These are phyloP conservation scores for Malthinus flaveolus DNA, from an alignment of 2,888 invertebrate species.

Conservation along the genomic window DNA sequence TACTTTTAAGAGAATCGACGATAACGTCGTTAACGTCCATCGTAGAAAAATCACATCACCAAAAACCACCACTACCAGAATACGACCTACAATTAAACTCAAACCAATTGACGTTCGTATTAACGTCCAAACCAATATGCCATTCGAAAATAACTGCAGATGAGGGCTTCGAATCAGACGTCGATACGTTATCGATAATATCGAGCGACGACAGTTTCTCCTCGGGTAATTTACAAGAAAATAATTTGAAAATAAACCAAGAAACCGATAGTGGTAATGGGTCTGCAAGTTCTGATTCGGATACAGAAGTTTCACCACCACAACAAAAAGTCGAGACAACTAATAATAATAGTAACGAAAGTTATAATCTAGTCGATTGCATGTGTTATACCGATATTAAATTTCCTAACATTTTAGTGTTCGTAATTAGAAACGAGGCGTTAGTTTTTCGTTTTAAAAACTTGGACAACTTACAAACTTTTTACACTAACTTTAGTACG, in stretches of 20 bases:
- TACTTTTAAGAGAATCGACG: constrained; percentile 50
- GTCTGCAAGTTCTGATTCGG: constrained; percentile 49
- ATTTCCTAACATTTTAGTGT: constrained; percentile 50
- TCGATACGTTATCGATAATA: constrained; percentile 52
- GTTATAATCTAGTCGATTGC: constrained; percentile 52
- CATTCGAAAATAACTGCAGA: constrained; percentile 36
- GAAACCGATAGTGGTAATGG: constrained; percentile 56
- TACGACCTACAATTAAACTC: constrained; percentile 48
- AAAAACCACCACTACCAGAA: constrained; percentile 41
- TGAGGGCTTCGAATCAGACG: constrained; percentile 58
- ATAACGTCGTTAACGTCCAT: constrained; percentile 47
- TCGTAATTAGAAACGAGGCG: constrained; percentile 51
- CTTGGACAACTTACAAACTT: constrained; percentile 43
- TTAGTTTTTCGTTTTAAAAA: constrained; percentile 52
- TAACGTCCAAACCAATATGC: constrained; percentile 21
- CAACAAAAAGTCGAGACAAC: constrained; percentile 4
- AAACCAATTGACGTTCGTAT: constrained; percentile 44
- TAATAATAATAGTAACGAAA: constrained; percentile 37
- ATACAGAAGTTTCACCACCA: constrained; percentile 39
- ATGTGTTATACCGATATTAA: constrained; percentile 54
- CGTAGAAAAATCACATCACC: constrained; percentile 48
- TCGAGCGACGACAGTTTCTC: constrained; percentile 52
- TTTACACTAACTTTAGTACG: constrained; percentile 51
- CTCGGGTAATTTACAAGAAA: constrained; percentile 31
- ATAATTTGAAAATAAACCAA: constrained; percentile 34